A percentile compares a stretch with the other conserved stretches of the same genome.
Evolutionary conservation across 2,888 invertebrate species (phyloP).

Genomic region (Therioaphis trifolii): DNA sequence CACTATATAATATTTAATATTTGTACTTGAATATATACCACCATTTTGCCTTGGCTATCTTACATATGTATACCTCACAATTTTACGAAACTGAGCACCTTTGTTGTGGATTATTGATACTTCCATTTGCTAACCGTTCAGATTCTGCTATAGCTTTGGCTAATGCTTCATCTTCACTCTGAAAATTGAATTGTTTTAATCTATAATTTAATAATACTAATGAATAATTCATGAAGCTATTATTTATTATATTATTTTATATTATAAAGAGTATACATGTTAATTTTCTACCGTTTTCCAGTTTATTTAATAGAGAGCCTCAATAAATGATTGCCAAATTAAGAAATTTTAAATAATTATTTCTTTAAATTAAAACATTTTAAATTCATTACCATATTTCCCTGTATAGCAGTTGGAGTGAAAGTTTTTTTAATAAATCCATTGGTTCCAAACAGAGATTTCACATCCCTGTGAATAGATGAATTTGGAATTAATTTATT

Average conservation of each 20-base stretch:
- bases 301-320: no score
- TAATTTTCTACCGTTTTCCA: no score
- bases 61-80: not conserved
- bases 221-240: no score
- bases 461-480: conserved; percentile 42
- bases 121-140: conserved; percentile 72
- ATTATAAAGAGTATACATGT: no score
- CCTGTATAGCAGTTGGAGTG: conserved; percentile 72
- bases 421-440: conserved; percentile 54
- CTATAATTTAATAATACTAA: not conserved
- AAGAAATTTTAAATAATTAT: not conserved
- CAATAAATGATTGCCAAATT: no score
- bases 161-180: conserved; percentile 90
- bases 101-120: conserved; percentile 65
- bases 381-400: conserved; percentile 74
- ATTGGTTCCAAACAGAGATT: conserved; percentile 45
- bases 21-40: conserved; percentile 13
- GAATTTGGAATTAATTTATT: not conserved
- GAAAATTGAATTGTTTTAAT: conserved; percentile 59
- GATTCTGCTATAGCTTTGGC: conserved; percentile 86
- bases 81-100: conserved; percentile 61
- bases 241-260: no score
- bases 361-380: not conserved
- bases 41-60: not conserved
- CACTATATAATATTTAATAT: not conserved